These are phyloP conservation scores for Eugnorisma glareosa DNA, from an alignment of 2,888 invertebrate species.

Conservation along the genomic window DNA sequence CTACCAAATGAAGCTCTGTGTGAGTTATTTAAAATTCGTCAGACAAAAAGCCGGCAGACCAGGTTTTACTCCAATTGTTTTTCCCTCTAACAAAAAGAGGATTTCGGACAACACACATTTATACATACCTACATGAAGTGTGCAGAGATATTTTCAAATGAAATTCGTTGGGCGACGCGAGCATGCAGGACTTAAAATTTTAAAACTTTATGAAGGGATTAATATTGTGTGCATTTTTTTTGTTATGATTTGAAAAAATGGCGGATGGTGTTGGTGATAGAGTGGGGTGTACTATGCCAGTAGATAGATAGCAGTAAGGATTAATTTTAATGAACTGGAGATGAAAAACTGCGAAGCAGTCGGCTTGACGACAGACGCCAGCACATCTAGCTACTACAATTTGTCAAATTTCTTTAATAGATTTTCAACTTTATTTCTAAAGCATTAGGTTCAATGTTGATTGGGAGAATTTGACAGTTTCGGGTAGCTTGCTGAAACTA, in stretches of 20 bases:
- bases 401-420: too few relatives aligned
- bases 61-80: slow-evolving; percentile 46
- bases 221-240: slow-evolving; percentile 19
- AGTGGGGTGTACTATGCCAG: background rate
- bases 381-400: background rate
- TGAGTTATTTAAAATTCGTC: slow-evolving; percentile 20
- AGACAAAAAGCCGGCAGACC: slow-evolving; percentile 9
- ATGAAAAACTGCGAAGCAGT: background rate
- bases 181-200: background rate
- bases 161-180: slow-evolving; percentile 26
- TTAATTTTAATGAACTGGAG: slow-evolving; percentile 2
- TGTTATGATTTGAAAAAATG: slow-evolving; percentile 13
- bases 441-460: too few relatives aligned
- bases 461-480: too few relatives aligned
- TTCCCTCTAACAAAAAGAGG: slow-evolving; percentile 46
- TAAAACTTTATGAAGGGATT: background rate
- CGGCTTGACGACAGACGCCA: background rate
- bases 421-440: too few relatives aligned
- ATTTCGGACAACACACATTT: slow-evolving; percentile 12
- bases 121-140: background rate
- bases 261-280: background rate
- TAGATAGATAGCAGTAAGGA: too few relatives aligned
- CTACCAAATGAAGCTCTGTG: background rate
- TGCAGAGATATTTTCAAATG: slow-evolving; percentile 31
- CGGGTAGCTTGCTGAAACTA: background rate